Percentiles rank a stretch among this genome's conserved stretches.
Conservation (phyloP, 2,113 vertebrate species). For the Desmodus rotundus region DNA sequence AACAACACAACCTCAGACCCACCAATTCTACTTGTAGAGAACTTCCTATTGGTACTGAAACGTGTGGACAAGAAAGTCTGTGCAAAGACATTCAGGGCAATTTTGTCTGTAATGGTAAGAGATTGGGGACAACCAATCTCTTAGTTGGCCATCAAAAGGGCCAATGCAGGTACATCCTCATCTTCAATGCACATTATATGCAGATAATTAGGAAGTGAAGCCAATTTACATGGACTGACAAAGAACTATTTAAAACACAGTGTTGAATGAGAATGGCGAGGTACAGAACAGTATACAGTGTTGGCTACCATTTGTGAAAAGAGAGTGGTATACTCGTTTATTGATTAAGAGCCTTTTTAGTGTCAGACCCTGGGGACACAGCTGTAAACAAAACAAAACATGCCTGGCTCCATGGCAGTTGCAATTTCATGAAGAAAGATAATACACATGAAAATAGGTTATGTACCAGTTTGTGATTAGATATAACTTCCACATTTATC, state of each 20-base stretch:
- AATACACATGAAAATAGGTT: not conserved
- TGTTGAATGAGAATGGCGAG: not conserved
- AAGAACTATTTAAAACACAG: not conserved
- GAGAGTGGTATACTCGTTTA: not conserved
- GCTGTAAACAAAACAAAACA: not conserved
- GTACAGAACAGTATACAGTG: rapidly evolving
- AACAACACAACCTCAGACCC: not conserved
- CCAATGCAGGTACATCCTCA: not conserved
- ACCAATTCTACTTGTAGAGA: not conserved
- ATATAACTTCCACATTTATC: not conserved
- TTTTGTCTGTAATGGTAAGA: not conserved
- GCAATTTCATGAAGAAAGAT: not conserved
- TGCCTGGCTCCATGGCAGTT: not conserved
- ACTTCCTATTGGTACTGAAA: not conserved
- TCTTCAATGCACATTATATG: not conserved
- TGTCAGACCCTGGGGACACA: not conserved
- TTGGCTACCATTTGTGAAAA: not conserved
- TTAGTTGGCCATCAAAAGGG: not conserved
- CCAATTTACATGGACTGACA: not conserved
- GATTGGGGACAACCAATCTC: not conserved
- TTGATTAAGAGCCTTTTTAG: not conserved
- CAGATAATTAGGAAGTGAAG: not conserved
- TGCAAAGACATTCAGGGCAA: not conserved
- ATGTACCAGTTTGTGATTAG: too few species aligned
- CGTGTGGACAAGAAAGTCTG: not conserved